These are phyloP conservation scores for Glandiceps talaboti DNA, from an alignment of 53 echinoderm and acorn worm species.

Conservation along the genomic window DNA sequence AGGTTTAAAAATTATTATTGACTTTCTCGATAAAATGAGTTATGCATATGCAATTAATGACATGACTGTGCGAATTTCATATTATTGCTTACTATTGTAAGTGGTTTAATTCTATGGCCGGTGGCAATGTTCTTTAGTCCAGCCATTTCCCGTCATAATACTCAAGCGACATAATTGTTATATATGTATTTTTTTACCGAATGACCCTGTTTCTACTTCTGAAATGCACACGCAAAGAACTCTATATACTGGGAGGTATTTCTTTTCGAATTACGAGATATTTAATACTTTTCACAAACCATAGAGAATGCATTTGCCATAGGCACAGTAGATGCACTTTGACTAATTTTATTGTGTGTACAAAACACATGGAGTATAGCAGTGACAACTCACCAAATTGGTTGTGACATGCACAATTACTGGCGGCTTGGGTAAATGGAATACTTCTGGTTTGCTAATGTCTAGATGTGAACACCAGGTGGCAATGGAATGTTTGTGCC, in stretches of 20 bases:
- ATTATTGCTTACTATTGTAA: too few relatives aligned
- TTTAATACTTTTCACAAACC: not conserved
- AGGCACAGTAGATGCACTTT: not conserved
- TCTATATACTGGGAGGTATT: not conserved
- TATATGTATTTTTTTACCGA: too few relatives aligned
- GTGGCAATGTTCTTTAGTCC: too few relatives aligned
- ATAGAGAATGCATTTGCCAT: not conserved
- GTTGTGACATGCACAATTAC: not conserved
- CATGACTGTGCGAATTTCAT: too few relatives aligned
- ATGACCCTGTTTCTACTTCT: too few relatives aligned
- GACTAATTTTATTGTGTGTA: not conserved
- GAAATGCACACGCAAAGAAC: too few relatives aligned
- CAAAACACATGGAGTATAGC: not conserved
- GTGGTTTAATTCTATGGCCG: too few relatives aligned
- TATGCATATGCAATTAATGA: too few relatives aligned
- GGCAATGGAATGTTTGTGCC: not conserved
- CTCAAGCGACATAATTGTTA: too few relatives aligned
- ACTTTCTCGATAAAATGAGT: too few relatives aligned
- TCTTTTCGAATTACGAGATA: not conserved
- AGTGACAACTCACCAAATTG: not conserved
- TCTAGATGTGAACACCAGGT: not conserved
- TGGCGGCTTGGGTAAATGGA: not conserved
- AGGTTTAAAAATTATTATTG: too few relatives aligned
- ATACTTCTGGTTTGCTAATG: not conserved
- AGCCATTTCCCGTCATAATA: too few relatives aligned